phyloP scores from a whole-genome alignment of 1,140 invertebrate species.

The Habropoda laboriosa region DNA sequence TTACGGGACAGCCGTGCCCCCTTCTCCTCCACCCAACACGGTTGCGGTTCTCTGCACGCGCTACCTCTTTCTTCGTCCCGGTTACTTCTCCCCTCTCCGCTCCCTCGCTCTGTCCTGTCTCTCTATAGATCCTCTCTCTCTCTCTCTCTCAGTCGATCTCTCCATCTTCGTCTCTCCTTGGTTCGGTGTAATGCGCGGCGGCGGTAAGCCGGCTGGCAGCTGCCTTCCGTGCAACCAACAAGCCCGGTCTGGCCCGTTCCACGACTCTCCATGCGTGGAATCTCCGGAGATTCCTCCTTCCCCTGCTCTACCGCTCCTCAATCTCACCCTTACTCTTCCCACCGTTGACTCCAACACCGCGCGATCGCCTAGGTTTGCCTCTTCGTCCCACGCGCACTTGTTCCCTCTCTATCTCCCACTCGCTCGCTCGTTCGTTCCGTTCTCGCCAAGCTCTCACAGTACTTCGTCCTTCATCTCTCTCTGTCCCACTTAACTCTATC shows the following conservation, averaged over 20 bases:
- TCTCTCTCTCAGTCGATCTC: not conserved
- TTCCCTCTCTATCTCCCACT: not conserved
- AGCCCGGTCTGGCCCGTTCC: slow-evolving; percentile 73
- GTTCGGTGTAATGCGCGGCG: slow-evolving; percentile 73
- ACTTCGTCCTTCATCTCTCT: slow-evolving; percentile 33
- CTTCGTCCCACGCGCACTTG: slow-evolving; percentile 25
- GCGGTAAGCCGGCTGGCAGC: slow-evolving; percentile 78
- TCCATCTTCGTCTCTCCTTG: slow-evolving; percentile 22
- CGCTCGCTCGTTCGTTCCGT: not conserved
- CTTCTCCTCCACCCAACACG: not conserved
- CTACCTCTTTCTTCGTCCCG: slow-evolving; percentile 45
- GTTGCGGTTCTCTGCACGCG: slow-evolving; percentile 56
- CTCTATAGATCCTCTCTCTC: not conserved
- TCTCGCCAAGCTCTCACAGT: slow-evolving; percentile 28
- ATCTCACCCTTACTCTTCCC: slow-evolving; percentile 50
- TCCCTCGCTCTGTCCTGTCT: not conserved
- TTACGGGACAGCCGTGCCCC: slow-evolving; percentile 64
- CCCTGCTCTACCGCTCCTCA: slow-evolving; percentile 37
- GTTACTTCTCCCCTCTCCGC: not conserved
- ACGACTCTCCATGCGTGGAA: slow-evolving; percentile 76
- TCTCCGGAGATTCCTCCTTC: slow-evolving; percentile 73
- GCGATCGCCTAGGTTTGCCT: slow-evolving; percentile 28
- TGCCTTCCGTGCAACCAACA: slow-evolving; percentile 78
- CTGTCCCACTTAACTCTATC: not conserved
- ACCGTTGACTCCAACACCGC: slow-evolving; percentile 38